A percentile compares a stretch with the other conserved stretches of the same genome.
These are phyloP conservation scores for Caenorhabditis tropicalis DNA, from an alignment of 1,140 invertebrate genomes.

Conservation along the genomic window DNA sequence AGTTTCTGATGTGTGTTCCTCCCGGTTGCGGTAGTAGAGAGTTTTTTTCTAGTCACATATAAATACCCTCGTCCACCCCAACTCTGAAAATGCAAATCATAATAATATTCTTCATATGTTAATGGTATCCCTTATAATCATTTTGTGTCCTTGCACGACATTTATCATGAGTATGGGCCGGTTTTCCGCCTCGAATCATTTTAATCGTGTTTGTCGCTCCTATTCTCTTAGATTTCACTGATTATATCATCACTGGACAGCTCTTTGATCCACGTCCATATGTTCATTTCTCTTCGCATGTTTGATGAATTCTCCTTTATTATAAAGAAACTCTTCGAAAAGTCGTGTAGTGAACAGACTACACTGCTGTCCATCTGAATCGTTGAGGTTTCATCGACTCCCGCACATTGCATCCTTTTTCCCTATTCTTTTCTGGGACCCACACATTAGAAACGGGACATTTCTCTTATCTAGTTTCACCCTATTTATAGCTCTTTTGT, in stretches of 20 bases:
- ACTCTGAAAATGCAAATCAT: neutral
- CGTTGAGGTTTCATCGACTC: neutral
- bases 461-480: neutral
- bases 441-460: conserved; percentile 39
- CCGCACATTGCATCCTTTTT: neutral
- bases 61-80: neutral
- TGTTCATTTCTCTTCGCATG: neutral
- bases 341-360: conserved; percentile 43
- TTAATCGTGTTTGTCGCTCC: conserved; percentile 21
- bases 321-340: neutral
- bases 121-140: conserved; percentile 8
- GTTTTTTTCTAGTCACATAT: neutral
- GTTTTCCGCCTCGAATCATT: conserved; percentile 16
- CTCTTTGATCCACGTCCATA: neutral
- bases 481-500: neutral
- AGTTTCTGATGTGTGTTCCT: conserved; percentile 23
- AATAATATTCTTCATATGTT: conserved; percentile 42
- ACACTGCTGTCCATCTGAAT: conserved; percentile 36
- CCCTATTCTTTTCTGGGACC: conserved; percentile 1
- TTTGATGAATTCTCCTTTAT: neutral
- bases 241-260: neutral
- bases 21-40: conserved; percentile 4
- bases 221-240: neutral
- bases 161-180: conserved; percentile 22
- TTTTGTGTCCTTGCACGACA: neutral